phyloP scores from a whole-genome alignment of 30 jellyfish, hydroid and myxozoan species.

The Catostylus mosaicus region DNA sequence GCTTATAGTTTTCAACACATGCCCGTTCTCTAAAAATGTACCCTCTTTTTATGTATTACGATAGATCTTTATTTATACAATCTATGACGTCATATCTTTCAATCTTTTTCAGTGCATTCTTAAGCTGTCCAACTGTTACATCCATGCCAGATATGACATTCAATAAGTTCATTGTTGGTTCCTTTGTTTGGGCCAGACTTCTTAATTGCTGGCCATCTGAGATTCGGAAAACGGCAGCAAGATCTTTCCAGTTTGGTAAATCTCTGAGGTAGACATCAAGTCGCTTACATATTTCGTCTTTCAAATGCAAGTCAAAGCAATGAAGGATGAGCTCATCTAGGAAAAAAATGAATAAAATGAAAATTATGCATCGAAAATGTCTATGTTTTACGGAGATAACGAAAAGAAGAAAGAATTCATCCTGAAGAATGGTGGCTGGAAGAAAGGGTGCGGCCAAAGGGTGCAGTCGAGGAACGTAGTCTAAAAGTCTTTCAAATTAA shows the following conservation, averaged over 20 bases:
- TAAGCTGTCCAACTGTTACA: slow-evolving; percentile 57
- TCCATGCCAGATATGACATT: slow-evolving; percentile 20
- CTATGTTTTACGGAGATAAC: not conserved
- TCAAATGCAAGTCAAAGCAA: slow-evolving; percentile 19
- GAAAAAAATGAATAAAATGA: not conserved
- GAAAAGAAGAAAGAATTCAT: no score
- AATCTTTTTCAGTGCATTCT: slow-evolving; percentile 53
- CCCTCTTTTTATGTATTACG: not conserved
- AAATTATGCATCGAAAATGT: not conserved
- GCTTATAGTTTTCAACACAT: no score
- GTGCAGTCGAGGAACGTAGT: not conserved
- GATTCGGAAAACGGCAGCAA: slow-evolving; percentile 61
- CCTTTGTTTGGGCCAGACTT: not conserved
- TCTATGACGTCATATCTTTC: slow-evolving; percentile 62
- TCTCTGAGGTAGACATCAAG: slow-evolving; percentile 79
- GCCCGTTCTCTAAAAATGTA: no score
- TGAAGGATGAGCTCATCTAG: slow-evolving; percentile 42
- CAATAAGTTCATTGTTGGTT: slow-evolving; percentile 50
- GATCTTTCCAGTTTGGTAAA: slow-evolving; percentile 80
- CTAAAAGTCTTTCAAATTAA: not conserved
- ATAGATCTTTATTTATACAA: slow-evolving; percentile 26
- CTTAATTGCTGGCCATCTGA: slow-evolving; percentile 18
- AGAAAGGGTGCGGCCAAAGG: not conserved
- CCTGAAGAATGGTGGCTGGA: not conserved
- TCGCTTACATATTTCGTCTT: slow-evolving; percentile 57